Conservation (phyloP, 1,140 invertebrate species). For the Hydropsyche tenuis region DNA sequence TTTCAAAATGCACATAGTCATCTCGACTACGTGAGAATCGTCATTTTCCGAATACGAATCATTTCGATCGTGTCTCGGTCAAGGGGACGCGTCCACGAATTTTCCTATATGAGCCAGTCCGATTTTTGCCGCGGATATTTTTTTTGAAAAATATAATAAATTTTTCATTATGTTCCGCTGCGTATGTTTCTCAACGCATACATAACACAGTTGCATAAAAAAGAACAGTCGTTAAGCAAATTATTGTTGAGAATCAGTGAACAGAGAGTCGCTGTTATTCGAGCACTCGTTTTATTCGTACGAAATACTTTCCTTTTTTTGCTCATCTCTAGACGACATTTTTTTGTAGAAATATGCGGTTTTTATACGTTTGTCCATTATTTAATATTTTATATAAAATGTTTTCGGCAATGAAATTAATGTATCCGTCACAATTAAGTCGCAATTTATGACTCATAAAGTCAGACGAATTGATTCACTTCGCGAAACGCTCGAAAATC, state of each 20-base stretch:
- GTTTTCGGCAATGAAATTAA: too few species aligned
- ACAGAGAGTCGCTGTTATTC: constrained; percentile 7
- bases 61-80: constrained; percentile 31
- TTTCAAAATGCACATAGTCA: constrained; percentile 3
- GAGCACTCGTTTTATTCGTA: not conserved
- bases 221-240: constrained; percentile 16
- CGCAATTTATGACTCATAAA: too few species aligned
- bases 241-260: constrained; percentile 29
- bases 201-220: constrained; percentile 25
- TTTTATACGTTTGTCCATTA: not conserved
- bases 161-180: too few species aligned
- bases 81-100: constrained; percentile 11
- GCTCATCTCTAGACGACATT: not conserved
- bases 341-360: not conserved
- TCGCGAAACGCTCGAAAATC: not conserved
- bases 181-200: constrained; percentile 7
- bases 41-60: not conserved
- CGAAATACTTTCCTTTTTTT: constrained; percentile 29
- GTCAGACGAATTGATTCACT: not conserved
- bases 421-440: too few species aligned
- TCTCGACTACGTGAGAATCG: constrained; percentile 23
- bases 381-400: too few species aligned
- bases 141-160: too few species aligned
- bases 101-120: too few species aligned
- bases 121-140: too few species aligned